These are phyloP conservation scores for Diaphora mendica DNA, from an alignment of 2,888 invertebrate genomes.

Conservation along the genomic window DNA sequence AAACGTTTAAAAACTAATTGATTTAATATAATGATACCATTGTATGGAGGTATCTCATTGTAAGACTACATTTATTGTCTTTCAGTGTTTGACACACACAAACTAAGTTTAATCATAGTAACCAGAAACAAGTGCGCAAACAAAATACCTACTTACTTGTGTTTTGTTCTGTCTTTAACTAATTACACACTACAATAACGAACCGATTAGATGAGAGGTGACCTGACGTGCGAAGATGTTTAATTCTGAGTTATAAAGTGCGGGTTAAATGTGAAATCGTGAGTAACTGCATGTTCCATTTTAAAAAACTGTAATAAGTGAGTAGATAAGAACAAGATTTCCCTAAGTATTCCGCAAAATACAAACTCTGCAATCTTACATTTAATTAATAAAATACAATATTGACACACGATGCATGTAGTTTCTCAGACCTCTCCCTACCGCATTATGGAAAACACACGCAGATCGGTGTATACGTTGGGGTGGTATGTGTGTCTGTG, in stretches of 20 bases:
- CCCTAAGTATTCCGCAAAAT: not conserved
- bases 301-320: not conserved
- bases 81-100: too few species aligned
- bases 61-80: not conserved
- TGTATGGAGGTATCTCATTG: not conserved
- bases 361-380: not conserved
- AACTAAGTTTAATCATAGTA: not conserved
- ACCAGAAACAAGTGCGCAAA: not conserved
- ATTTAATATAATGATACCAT: not conserved
- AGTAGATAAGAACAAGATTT: not conserved
- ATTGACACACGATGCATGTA: not conserved
- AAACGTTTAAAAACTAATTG: not conserved
- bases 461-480: slow-evolving; percentile 46
- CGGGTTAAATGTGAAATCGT: not conserved
- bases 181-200: not conserved
- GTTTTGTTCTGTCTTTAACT: not conserved
- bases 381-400: not conserved
- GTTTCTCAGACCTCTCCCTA: slow-evolving; percentile 30
- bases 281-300: not conserved
- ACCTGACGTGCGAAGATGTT: not conserved
- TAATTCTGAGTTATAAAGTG: not conserved
- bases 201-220: not conserved
- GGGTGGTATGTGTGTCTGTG: slow-evolving; percentile 54
- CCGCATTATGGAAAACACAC: slow-evolving; percentile 43
- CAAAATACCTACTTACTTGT: not conserved